Evolutionary conservation across 2,888 invertebrate genomes (phyloP), one percentile per base, ranked within the genome.

Genomic region (Drosophila macrothrix): DNA sequence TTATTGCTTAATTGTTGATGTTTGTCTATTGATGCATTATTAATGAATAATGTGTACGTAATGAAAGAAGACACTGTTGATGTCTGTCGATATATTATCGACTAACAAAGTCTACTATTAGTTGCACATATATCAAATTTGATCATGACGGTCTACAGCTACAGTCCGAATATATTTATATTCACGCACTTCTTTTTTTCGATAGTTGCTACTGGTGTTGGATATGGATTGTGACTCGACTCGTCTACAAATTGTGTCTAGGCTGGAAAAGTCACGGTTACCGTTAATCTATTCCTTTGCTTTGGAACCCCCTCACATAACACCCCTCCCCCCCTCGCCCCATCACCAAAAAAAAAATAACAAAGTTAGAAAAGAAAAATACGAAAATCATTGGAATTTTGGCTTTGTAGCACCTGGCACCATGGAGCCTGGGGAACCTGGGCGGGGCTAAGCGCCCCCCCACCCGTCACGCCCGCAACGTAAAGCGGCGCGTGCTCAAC

Each of bases 401-500:
- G 71, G 56, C 59, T 29, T 25, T 22, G 54, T 46, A 61, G 50
- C 67, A 73, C 46, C 69, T 75, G 70, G 56, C 53, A 60, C n/a
- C 28, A 22, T 25, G 60, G n/a, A 22, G 29, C 29, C 39, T 29
- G 35, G 3, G 25, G 12, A 49, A 22, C 49, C n/a, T 60, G 31
- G 28, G 29, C 46, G 37, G 31, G 49, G 49, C 43, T 22, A 41
- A 39, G 35, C 22, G n/a, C 14, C 19, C n/a, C 29, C 28, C 25
- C 58, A 53, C 54, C 50, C 79, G 72, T 82, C 88, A 82, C 90
- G 90, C 85, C 73, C 83, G 83, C 74, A 90, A 80, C 80, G 85
- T 80, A 84, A 78, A 78, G 88, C 80, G 78, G 73, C 80, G 90
- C 84, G 84, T 85, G 84, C 80, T 84, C 73, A 46, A 74, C 80